Evolutionary conservation across 2,113 vertebrate species (phyloP), one percentile per base, ranked within the genome.

Genomic region (Romanogobio albipinnatus): DNA sequence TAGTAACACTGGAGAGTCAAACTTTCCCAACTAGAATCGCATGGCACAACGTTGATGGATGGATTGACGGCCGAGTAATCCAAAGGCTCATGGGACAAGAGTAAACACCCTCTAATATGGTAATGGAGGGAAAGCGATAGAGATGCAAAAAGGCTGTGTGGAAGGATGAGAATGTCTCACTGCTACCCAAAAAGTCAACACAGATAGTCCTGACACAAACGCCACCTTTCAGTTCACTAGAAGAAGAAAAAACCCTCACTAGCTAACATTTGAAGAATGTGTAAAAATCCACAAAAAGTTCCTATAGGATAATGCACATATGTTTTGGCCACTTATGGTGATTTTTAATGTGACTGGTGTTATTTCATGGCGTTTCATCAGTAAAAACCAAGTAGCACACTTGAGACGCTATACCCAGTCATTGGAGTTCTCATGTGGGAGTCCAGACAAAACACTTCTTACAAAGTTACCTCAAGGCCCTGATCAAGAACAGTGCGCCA

Each of bases 1-100:
- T 91, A 85, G 91, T 81, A 89, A 93, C 90, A 89, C 87, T 85
- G 84, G 89, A 92, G 85, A 90, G 53, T 87, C 74, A 86, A 85
- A 75, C 86, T 56, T 75, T 68, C 86, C 68, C 56, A 47, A 77
- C 56, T 36, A 76, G 80, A 11, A 76, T 26, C 61, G 76, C 56
- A 51, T 58, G 66, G 33, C 62, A 49, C 36, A 78, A 66, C 64
- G 47, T 24, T 51, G 77, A 87, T 83, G 58, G 85, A 85, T 73
- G 62, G 68, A 47, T 77, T n/a, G n/a, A n/a, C n/a, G n/a, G 19
- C 70, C 68, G 81, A 29, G 45, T 14, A 9, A 29, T 14, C 15
- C 2, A 39, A 80, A 59, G 56, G 24, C 62, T 36, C 17, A 43
- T n/a, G 33, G 80, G 36, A 74, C 43, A 83, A 61, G 81, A 62